phyloP scores from a whole-genome alignment of 2,797 vertebrate species.

The Orestias chungarensis region DNA sequence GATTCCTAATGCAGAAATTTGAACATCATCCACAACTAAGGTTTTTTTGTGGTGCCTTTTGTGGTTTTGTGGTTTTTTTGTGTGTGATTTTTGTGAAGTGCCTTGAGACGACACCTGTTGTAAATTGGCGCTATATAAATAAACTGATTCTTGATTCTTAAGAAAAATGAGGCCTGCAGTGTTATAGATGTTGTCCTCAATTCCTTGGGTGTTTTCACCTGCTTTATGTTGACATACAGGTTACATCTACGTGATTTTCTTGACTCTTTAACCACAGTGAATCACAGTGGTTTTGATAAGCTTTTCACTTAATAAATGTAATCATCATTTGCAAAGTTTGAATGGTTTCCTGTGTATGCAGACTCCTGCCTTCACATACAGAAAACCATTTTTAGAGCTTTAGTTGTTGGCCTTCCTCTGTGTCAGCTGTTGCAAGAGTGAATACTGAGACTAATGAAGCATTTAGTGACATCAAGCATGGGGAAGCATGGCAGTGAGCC shows the following conservation, averaged over 20 bases:
- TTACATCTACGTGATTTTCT: neutral
- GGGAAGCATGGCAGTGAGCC: constrained; percentile 34
- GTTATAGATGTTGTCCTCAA: too few relatives aligned
- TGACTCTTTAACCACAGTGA: neutral
- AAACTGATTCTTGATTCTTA: too few relatives aligned
- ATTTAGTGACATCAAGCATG: constrained; percentile 43
- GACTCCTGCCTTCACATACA: constrained; percentile 3
- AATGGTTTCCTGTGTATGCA: constrained; percentile 25
- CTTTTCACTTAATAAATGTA: neutral
- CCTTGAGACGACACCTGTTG: too few relatives aligned
- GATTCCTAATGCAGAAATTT: too few relatives aligned
- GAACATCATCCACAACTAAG: too few relatives aligned
- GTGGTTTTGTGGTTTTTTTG: too few relatives aligned
- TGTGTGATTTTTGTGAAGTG: too few relatives aligned
- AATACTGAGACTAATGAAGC: constrained; percentile 36
- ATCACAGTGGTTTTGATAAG: neutral
- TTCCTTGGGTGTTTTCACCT: too few relatives aligned
- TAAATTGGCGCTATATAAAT: too few relatives aligned
- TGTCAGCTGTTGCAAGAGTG: constrained; percentile 58
- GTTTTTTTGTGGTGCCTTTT: too few relatives aligned
- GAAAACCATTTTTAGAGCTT: constrained; percentile 9
- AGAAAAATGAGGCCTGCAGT: too few relatives aligned
- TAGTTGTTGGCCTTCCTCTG: constrained; percentile 27
- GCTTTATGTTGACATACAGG: too few relatives aligned
- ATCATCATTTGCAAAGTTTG: neutral